phyloP scores from a whole-genome alignment of 2,113 vertebrate genomes.

The Lasiurus cinereus region DNA sequence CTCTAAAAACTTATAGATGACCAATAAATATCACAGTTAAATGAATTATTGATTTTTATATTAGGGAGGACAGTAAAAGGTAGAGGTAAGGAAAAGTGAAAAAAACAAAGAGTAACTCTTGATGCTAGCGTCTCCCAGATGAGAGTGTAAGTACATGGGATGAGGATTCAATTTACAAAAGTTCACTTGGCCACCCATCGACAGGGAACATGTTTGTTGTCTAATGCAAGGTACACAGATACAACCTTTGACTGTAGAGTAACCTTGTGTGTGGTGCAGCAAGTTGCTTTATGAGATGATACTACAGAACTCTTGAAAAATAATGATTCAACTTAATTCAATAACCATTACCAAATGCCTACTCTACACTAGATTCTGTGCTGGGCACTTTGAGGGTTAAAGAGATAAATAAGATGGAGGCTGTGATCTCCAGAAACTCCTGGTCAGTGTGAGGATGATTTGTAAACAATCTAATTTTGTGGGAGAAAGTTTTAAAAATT shows the following conservation, averaged over 20 bases:
- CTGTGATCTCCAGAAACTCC: background rate
- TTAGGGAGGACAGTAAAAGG: background rate
- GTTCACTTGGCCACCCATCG: background rate
- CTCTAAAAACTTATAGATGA: background rate
- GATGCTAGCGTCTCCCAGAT: background rate
- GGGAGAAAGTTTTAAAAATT: background rate
- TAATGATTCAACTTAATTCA: background rate
- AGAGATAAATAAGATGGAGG: background rate
- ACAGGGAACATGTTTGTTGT: background rate
- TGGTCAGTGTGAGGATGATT: background rate
- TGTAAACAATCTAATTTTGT: background rate
- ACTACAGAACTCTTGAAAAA: conserved; percentile 4
- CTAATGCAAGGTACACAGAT: background rate
- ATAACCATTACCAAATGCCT: background rate
- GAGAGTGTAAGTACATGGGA: background rate
- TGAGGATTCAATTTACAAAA: background rate
- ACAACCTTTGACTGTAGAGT: background rate
- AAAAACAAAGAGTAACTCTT: background rate
- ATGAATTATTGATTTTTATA: background rate
- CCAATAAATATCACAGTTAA: background rate
- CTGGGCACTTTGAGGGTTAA: background rate
- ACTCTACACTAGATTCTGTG: background rate
- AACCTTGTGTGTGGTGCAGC: background rate
- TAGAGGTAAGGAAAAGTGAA: background rate
- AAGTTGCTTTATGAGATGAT: background rate